Conservation (phyloP, 2,888 invertebrate genomes). For the Lasioglossum lativentre region DNA sequence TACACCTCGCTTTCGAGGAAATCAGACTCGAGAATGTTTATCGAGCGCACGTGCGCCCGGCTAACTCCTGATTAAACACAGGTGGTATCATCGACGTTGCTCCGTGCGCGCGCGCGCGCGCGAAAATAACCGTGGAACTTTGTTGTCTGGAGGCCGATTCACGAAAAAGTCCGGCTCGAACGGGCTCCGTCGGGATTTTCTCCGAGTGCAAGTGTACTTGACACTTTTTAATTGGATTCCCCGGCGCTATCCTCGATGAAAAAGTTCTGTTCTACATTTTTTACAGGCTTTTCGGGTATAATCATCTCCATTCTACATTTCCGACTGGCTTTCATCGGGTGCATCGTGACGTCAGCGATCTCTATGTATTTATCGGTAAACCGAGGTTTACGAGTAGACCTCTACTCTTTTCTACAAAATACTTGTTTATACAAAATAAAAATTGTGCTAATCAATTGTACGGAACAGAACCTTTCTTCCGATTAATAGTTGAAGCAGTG, state of each 20-base stretch:
- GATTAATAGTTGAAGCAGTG: no score
- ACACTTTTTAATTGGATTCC: neutral
- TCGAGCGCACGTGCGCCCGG: neutral
- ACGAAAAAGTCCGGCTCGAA: neutral
- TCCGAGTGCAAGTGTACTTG: neutral
- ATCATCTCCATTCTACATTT: neutral
- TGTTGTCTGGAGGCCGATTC: neutral
- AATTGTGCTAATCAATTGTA: neutral
- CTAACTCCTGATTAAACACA: neutral
- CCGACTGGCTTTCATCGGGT: no score
- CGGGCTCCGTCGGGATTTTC: neutral
- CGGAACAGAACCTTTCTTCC: neutral
- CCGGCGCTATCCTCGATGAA: neutral
- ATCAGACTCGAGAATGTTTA: neutral
- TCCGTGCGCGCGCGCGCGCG: neutral
- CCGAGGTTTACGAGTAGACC: no score
- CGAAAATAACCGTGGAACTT: neutral
- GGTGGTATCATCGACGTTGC: neutral
- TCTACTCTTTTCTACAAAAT: no score
- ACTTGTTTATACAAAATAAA: neutral
- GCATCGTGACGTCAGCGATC: no score
- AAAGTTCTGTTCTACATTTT: neutral
- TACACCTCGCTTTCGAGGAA: neutral
- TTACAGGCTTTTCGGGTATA: neutral
- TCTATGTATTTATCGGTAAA: no score